Evolutionary conservation across 2,797 vertebrate genomes (phyloP), one percentile per base, ranked within the genome.

Genomic region (Coracias cyanogaster): DNA sequence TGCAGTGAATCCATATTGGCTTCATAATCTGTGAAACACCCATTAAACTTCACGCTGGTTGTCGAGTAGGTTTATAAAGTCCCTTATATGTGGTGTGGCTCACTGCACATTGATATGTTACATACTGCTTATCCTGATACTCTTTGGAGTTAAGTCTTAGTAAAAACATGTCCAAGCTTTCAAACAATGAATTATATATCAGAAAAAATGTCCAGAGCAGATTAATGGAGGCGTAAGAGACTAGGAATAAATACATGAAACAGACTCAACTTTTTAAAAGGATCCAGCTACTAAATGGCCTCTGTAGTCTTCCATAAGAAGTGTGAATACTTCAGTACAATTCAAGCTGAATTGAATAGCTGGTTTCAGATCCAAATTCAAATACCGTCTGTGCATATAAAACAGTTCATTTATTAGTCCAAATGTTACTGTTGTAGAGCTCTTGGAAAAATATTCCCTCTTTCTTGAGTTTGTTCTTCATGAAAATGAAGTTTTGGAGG

Each of bases 281-380:
- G 85, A 97, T 96, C 94, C 96, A 97, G 94, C 95, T 97, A 95
- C 97, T 98, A 97, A 97, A 96, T 69, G 91, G 97, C 94, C 95
- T 96, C 95, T 94, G 95, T 97, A 96, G 97, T 97, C 97, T 97
- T 98, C 93, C 90, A 92, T 96, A 97, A 97, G 97, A 98, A 96
- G 97, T 98, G 97, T 97, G 98, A 98, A 97, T 98, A 97, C 95
- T 98, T 97, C 96, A 96, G 91, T 67, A 94, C 94, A 89, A 97
- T 97, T 98, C 98, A 98, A 97, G 86, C 89, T 97, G 97, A 97
- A 97, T 94, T 95, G 92, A 95, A 95, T 95, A 95, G 93, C 92
- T 97, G 93, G 92, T 96, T 94, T 98, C 96, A 94, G 91, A 94
- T 98, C 97, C 98, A 98, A 97, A 97, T 97, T 97, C 97, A 97